Percentiles rank a stretch among this genome's conserved stretches.
phyloP scores from a whole-genome alignment of 1,140 invertebrate species.

The Maniola jurtina region DNA sequence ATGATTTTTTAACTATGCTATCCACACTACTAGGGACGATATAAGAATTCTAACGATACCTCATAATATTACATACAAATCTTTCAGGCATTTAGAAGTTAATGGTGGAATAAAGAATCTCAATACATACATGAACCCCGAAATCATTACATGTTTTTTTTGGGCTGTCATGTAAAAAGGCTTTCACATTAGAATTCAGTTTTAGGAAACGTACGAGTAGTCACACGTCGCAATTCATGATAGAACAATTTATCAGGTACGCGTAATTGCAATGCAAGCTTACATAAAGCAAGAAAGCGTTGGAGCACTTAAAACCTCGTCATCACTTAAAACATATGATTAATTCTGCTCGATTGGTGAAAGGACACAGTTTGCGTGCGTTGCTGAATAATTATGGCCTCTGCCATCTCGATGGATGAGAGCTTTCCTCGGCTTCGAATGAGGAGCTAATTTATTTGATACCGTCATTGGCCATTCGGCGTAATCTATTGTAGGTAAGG shows the following conservation, averaged over 20 bases:
- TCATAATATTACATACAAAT: too few species aligned
- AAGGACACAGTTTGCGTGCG: constrained; percentile 32
- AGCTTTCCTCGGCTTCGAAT: background rate
- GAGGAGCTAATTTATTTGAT: background rate
- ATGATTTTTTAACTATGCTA: too few species aligned
- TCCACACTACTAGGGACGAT: too few species aligned
- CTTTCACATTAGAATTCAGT: constrained; percentile 4
- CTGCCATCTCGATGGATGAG: background rate
- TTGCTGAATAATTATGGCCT: constrained; percentile 2
- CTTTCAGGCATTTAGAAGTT: too few species aligned
- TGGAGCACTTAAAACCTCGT: constrained; percentile 10
- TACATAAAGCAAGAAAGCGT: constrained; percentile 12
- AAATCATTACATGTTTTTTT: too few species aligned
- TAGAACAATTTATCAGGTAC: constrained; percentile 6
- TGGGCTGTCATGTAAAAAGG: too few species aligned
- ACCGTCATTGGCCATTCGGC: background rate
- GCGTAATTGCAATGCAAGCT: background rate
- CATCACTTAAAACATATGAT: constrained; percentile 22
- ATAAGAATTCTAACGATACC: too few species aligned
- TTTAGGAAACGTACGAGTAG: constrained; percentile 9
- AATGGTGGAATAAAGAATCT: too few species aligned
- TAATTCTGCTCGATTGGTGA: constrained; percentile 33
- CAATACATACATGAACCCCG: too few species aligned
- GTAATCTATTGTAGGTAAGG: too few species aligned
- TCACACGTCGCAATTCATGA: constrained; percentile 1